Evolutionary conservation across 2,797 vertebrate genomes (phyloP), one percentile per base, ranked within the genome.

Genomic region (Halcyon smyrnensis): DNA sequence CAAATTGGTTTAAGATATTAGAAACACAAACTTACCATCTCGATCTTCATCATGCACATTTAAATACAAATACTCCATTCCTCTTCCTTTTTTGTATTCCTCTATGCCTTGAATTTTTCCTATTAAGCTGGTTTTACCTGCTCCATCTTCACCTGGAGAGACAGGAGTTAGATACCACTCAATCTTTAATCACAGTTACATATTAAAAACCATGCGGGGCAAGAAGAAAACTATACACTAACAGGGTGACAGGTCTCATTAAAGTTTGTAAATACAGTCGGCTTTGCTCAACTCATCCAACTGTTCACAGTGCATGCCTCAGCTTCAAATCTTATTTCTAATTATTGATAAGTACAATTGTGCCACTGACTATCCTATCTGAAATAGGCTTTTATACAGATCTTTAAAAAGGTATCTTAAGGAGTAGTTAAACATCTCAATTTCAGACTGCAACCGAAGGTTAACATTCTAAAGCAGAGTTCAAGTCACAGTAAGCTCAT

Each of bases 61-160:
- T 95, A 99, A 99, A 97, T 99, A 99, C 87, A 99, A 98, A 97
- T 99, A 99, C 95, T 99, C 99, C 98, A 99, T 97, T 92, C 99
- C 99, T 98, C 99, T 99, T 92, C 99, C 99, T 98, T 99, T 99
- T 98, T 99, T 99, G 97, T 99, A 99, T 77, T 99, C 99, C 57
- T 99, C 99, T 75, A 99, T 98, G 85, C 99, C 99, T 97, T 99
- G 99, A 70, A 99, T 98, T 97, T 99, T 99, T 95, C 99, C 99
- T 98, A 99, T 99, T 98, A 99, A 97, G 94, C 99, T 99, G 91
- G 99, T 99, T 98, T 99, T 99, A 89, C 99, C 99, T 32, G 99
- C 99, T 90, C 99, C 99, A 97, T 99, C 99, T 98, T 99, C 99
- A 97, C 99, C 99, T 99, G 95, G 28, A 97, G 80, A 93, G 34